A percentile compares a stretch with the other conserved stretches of the same genome.
These are phyloP conservation scores for Cheilosia scutellata DNA, from an alignment of 2,888 invertebrate species.

Conservation along the genomic window DNA sequence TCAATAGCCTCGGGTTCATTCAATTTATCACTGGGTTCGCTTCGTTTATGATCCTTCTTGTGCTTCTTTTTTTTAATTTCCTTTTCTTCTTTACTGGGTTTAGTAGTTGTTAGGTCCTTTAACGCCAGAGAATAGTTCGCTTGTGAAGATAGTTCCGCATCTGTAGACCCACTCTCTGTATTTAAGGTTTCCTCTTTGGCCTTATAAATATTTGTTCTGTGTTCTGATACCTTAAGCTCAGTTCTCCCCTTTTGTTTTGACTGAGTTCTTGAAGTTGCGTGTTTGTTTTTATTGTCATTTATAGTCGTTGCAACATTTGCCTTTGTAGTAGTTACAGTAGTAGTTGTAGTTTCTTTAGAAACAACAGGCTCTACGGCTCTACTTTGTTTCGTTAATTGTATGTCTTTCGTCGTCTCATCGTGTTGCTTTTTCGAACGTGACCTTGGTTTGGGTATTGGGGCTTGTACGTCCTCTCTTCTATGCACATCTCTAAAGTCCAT, in stretches of 20 bases:
- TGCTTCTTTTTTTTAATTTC: slow-evolving; percentile 80
- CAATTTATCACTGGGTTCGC: neutral
- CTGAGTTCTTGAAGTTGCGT: slow-evolving; percentile 38
- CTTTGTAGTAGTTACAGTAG: slow-evolving; percentile 48
- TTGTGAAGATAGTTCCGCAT: slow-evolving; percentile 1
- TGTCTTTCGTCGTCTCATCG: slow-evolving; percentile 76
- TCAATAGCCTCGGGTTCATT: slow-evolving; percentile 59
- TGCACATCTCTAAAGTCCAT: slow-evolving; percentile 78
- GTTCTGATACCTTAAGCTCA: slow-evolving; percentile 34
- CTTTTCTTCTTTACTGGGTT: slow-evolving; percentile 81
- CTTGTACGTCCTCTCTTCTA: slow-evolving; percentile 77
- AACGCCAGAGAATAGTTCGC: neutral
- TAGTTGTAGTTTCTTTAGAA: slow-evolving; percentile 60
- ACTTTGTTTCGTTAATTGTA: slow-evolving; percentile 64
- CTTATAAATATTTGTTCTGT: slow-evolving; percentile 4
- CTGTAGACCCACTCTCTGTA: slow-evolving; percentile 9
- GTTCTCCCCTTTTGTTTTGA: slow-evolving; percentile 62
- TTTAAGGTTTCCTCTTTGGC: slow-evolving; percentile 22
- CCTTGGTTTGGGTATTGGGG: slow-evolving; percentile 60
- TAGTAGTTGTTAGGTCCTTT: slow-evolving; percentile 15
- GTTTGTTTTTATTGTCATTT: slow-evolving; percentile 56
- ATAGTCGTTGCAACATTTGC: slow-evolving; percentile 41
- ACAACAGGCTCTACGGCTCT: slow-evolving; percentile 61
- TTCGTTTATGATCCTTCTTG: slow-evolving; percentile 65
- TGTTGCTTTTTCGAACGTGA: slow-evolving; percentile 76